These are phyloP conservation scores for Threskiornis aethiopicus DNA, from an alignment of 2,797 vertebrate genomes.

Conservation along the genomic window DNA sequence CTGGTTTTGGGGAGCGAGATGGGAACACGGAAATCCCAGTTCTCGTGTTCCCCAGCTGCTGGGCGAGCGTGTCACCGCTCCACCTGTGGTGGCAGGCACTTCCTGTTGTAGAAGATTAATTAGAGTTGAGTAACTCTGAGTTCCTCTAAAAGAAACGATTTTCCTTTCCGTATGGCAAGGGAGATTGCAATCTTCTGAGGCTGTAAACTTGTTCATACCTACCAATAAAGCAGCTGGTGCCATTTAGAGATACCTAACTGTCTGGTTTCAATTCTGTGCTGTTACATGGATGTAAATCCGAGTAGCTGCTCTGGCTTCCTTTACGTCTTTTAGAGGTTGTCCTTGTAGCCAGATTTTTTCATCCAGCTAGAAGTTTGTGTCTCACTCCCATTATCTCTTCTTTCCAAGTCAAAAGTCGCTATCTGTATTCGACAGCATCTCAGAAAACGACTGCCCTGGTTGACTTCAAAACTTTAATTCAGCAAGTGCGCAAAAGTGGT, in stretches of 20 bases:
- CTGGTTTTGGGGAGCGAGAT: background rate
- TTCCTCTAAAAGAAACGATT: slow-evolving; percentile 44
- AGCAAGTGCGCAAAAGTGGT: background rate
- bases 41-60: slow-evolving; percentile 27
- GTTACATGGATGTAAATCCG: background rate
- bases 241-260: background rate
- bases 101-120: slow-evolving; percentile 54
- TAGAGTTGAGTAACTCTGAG: slow-evolving; percentile 27
- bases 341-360: background rate
- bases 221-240: background rate
- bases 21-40: background rate
- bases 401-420: background rate
- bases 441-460: background rate
- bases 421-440: background rate
- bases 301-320: background rate
- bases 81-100: slow-evolving; percentile 46
- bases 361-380: background rate
- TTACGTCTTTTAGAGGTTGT: background rate
- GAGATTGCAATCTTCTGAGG: background rate
- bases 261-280: background rate
- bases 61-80: background rate
- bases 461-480: background rate
- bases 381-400: background rate
- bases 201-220: background rate
- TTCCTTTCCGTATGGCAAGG: slow-evolving; percentile 14